A percentile compares a stretch with the other conserved stretches of the same genome.
phyloP scores from a whole-genome alignment of 2,888 invertebrate genomes.

The Neuroscelio doddi region DNA sequence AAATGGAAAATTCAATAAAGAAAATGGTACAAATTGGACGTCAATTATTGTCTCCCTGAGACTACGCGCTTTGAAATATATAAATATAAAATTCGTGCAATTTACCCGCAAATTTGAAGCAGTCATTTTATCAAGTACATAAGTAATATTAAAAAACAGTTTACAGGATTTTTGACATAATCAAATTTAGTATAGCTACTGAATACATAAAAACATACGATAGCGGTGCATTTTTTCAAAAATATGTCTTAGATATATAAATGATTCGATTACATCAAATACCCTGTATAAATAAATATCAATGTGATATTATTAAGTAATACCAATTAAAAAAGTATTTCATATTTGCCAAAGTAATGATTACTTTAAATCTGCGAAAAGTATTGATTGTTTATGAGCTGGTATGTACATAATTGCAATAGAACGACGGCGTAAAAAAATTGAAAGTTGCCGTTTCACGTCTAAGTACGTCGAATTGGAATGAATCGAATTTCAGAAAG shows the following conservation, averaged over 20 bases:
- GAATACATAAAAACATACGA: not conserved
- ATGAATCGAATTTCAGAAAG: conserved; percentile 32
- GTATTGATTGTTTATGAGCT: conserved; percentile 1
- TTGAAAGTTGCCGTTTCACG: conserved; percentile 23
- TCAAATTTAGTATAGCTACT: not conserved
- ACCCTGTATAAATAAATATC: conserved; percentile 13
- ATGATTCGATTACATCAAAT: not conserved
- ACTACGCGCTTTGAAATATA: conserved; percentile 17
- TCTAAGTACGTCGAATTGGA: conserved; percentile 32
- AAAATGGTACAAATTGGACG: conserved; percentile 31
- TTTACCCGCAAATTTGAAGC: not conserved
- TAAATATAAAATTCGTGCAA: conserved; percentile 17
- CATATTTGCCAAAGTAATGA: not conserved
- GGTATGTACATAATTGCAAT: conserved; percentile 16
- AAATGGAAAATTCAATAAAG: conserved; percentile 10
- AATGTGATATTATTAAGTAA: not conserved
- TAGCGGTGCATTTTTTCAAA: not conserved
- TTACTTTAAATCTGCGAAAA: too few relatives aligned
- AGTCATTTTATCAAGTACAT: not conserved
- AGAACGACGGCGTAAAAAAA: conserved; percentile 30
- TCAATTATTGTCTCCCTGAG: conserved; percentile 24
- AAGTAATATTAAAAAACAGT: not conserved
- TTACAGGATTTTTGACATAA: not conserved
- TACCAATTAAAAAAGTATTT: not conserved
- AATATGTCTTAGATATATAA: conserved; percentile 2